A percentile compares a stretch with the other conserved stretches of the same genome.
These are phyloP conservation scores for Danio rerio DNA, from an alignment of 2,113 vertebrate genomes.

Conservation along the genomic window GRCz12tu NC_133195.1:20053501-20054000, in stretches of 20 bases:
- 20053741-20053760: constrained; percentile 19
- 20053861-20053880: not conserved
- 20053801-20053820: not conserved
- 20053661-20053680: constrained; percentile 20
- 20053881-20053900: constrained; percentile 45
- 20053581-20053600: constrained; percentile 50
- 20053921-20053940: constrained; percentile 23
- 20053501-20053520: not conserved
- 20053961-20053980: constrained; percentile 51
- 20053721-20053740: constrained; percentile 2
- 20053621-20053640: constrained; percentile 46
- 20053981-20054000: constrained; percentile 38
- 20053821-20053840: not conserved
- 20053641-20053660: constrained; percentile 38
- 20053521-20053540: constrained; percentile 20
- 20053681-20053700: constrained; percentile 40
- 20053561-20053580: constrained; percentile 41
- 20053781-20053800: not conserved
- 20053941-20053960: constrained; percentile 39
- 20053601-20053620: constrained; percentile 53
- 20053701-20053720: not conserved
- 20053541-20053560: constrained; percentile 16
- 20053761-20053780: not conserved
- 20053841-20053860: constrained; percentile 46
- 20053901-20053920: constrained; percentile 48